A percentile compares a stretch with the other conserved stretches of the same genome.
Evolutionary conservation across 2,797 vertebrate genomes (phyloP).

Genomic region (Graptemys geographica): DNA sequence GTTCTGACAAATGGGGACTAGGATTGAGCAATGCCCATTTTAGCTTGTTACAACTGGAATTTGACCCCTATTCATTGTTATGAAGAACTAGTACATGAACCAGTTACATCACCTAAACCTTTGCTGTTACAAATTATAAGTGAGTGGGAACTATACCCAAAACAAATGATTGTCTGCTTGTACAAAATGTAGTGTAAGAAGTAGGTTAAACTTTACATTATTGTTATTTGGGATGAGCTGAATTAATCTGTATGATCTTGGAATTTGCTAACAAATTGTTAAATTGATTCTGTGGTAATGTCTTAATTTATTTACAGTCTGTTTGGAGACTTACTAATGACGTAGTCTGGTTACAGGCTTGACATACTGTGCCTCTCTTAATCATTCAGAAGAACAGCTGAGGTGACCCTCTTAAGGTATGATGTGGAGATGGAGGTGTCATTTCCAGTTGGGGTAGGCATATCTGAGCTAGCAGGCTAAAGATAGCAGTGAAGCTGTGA

Average conservation of each 20-base stretch:
- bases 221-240: background rate
- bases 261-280: background rate
- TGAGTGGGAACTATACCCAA: background rate
- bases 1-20: background rate
- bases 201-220: background rate
- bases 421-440: background rate
- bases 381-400: background rate
- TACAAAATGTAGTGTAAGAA: background rate
- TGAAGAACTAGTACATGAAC: background rate
- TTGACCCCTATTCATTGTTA: background rate
- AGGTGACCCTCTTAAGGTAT: background rate
- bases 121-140: background rate
- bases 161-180: background rate
- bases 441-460: background rate
- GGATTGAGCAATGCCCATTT: background rate
- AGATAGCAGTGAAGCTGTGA: background rate
- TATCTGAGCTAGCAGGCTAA: background rate
- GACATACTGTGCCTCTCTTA: background rate
- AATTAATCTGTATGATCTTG: background rate
- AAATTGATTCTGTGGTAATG: background rate
- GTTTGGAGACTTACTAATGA: background rate
- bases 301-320: background rate
- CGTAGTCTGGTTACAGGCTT: background rate
- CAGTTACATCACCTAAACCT: background rate
- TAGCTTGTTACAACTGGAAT: background rate